phyloP scores from a whole-genome alignment of 2,113 vertebrate genomes.

The Aldabrachelys gigantea region DNA sequence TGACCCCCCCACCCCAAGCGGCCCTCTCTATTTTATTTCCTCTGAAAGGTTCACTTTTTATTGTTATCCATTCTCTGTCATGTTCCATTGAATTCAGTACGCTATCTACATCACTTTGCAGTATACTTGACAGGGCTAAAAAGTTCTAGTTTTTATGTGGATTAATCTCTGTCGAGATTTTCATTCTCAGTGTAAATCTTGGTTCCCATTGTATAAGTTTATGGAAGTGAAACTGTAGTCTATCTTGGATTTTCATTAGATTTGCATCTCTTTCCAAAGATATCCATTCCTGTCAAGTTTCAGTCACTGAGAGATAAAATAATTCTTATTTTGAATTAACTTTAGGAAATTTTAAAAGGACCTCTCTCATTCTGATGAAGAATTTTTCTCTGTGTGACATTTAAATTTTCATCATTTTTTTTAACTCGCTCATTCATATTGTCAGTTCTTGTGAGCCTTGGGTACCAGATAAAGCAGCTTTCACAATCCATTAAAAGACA shows the following conservation, averaged over 20 bases:
- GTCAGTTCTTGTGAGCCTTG: neutral
- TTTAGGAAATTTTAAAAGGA: neutral
- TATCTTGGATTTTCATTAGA: neutral
- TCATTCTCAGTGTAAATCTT: neutral
- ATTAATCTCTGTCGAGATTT: conserved; percentile 14
- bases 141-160: neutral
- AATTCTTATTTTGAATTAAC: neutral
- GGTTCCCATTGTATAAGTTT: neutral
- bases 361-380: neutral
- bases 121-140: conserved; percentile 2
- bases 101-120: conserved; percentile 24
- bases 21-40: conserved; percentile 20
- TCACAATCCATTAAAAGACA: neutral
- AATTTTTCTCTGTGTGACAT: neutral
- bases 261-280: neutral
- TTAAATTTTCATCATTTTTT: neutral
- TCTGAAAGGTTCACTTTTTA: conserved; percentile 25
- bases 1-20: no score
- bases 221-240: neutral
- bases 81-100: conserved; percentile 41
- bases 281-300: neutral
- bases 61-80: conserved; percentile 11
- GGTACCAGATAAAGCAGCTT: neutral
- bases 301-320: neutral
- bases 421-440: neutral